Evolutionary conservation across 2,113 vertebrate genomes (phyloP), one percentile per base, ranked within the genome.

Genomic region (Sprattus sprattus): DNA sequence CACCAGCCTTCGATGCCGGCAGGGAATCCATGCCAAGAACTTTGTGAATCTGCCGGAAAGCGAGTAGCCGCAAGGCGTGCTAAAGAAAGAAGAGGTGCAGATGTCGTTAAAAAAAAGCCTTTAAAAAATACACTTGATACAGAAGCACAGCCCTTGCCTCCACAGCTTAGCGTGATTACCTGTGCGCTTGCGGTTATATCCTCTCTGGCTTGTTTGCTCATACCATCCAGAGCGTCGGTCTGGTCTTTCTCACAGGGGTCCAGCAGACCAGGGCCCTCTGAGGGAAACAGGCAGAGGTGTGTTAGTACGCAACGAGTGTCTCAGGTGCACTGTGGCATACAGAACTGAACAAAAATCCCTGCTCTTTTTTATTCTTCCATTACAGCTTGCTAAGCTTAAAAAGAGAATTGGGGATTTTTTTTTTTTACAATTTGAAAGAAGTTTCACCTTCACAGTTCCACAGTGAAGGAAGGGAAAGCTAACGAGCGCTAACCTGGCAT

Each of bases 231-330:
- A 80, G 89, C 93, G 3, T 96, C 95, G 6, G 90, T 92, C 15
- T 90, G 93, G 32, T 94, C 94, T 88, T 95, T 96, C 93, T 96
- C 95, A 86, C 95, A 97, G 39, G 95, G 95, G 88, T 97, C 96
- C 84, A 93, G 93, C 84, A 97, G 91, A 28, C 96, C 95, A 0
- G 96, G 95, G 52, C 96, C 96, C 49, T 95, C 96, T 97, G 92
- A 25, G 57, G 10, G 18, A 82, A 28, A 47, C 82, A 47, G 44
- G 8, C 32, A 39, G 71, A 67, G 0, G 10, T 20, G 8, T 2
- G 39, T 49, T 11, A 11, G 47, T 47, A 39, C 46, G 28, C 39
- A 81, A 45, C 47, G 10, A 8, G 7, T 52, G 50, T 3, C 50
- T 3, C 50, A 52, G 50, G 13, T 15, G 15, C 50, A 52, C 50